Evolutionary conservation across 2,888 invertebrate genomes (phyloP), one percentile per base, ranked within the genome.

Genomic region (Cyrtodaria siliqua): DNA sequence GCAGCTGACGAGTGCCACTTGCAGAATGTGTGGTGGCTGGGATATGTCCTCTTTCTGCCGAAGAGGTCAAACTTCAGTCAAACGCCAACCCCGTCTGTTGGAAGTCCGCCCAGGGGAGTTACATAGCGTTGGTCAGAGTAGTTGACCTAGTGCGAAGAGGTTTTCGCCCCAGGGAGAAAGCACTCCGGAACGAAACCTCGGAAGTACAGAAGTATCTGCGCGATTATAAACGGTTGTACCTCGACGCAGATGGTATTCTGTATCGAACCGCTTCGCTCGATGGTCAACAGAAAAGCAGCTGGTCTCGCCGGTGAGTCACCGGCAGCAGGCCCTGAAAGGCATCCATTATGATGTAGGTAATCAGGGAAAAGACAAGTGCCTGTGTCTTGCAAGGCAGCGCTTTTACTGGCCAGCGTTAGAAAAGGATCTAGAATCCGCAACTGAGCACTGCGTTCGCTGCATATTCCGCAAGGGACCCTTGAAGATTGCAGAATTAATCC

Each of bases 341-440:
- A 9, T 53, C 1, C 53, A 53, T 24, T 33, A 33, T 33, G 40
- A 52, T 9, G 42, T 60, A 1, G 67, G 67, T 18, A 59, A 59
- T 26, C 67, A 38, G 18, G 67, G 59, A 16, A 38, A 59, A 27
- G 67, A 68, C n/a, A 68, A 59, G 26, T 26, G 50, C 8, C 50
- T 68, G 38, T 68, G 67, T 50, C 57, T 59, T 16, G 67, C 52
- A 18, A 50, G 52, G n/a, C 62, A 62, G 20, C 24, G 62, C 9
- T 63, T 63, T 40, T 63, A 38, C 24, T 52, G 53, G 63, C 53
- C 53, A 6, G 40, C 52, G 3, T 20, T 52, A 6, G 52, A 50
- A 27, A 33, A 20, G 24, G 38, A 52, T 20, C 8, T 53, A n/a
- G 20, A 38, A 12, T 4, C 8, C 40, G 16, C 23, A 14, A 18